Evolutionary conservation across 2,113 vertebrate species (phyloP).

Genomic region (Grammomys surdaster): DNA sequence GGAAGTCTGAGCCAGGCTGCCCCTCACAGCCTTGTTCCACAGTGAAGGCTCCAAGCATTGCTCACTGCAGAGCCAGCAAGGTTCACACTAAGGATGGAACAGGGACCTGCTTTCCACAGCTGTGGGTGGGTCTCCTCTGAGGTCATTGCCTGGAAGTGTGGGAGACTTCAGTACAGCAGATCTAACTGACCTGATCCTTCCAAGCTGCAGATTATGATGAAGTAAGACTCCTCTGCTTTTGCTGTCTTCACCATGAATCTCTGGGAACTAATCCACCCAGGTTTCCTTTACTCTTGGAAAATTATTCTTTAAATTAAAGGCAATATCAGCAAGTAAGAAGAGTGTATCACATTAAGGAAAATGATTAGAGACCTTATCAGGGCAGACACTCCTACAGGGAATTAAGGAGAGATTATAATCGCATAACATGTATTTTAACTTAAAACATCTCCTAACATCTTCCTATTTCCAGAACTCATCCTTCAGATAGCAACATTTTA

Average conservation of each 20-base stretch:
- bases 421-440: neutral
- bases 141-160: neutral
- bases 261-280: conserved; percentile 58
- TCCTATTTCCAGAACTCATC: neutral
- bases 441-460: conserved; percentile 19
- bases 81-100: neutral
- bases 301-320: conserved; percentile 70
- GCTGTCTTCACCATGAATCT: conserved; percentile 12
- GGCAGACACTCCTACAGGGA: neutral
- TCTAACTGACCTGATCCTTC: neutral
- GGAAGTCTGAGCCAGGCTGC: neutral
- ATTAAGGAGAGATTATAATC: conserved; percentile 25
- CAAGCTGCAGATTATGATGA: neutral
- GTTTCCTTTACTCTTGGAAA: conserved; percentile 35
- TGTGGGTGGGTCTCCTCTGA: neutral
- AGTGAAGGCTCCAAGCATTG: fast-evolving
- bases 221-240: neutral
- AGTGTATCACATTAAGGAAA: conserved; percentile 20
- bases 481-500: neutral
- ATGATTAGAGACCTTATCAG: conserved; percentile 28
- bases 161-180: neutral
- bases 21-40: neutral
- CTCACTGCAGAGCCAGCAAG: neutral
- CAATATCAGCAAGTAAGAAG: conserved; percentile 38
- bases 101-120: neutral